Base-by-base conservation (phyloP, 2,113 vertebrate species). In the Nesogale talazaci region DNA sequence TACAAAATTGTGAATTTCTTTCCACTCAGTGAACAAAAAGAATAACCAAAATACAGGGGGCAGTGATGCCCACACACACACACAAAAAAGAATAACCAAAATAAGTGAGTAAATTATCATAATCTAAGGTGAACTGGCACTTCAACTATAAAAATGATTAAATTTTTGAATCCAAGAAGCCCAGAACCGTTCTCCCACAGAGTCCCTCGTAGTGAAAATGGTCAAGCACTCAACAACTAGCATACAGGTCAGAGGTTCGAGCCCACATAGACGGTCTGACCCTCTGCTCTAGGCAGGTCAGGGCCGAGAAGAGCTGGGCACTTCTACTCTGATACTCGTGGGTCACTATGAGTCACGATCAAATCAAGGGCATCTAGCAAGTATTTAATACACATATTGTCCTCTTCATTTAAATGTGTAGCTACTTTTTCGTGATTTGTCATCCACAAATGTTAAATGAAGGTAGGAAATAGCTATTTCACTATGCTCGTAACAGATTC, bases 41-140 rank as follows among this genome's bases (percentile, higher is more conserved):
- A 69, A 88, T 6, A 29, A 69, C 90, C 46, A 91, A 93, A 88
- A 87, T 42, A 25, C 19, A 86, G 56, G 4, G 42, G 65, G 91
- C n/a, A n/a, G n/a, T n/a, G n/a, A n/a, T n/a, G n/a, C n/a, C n/a
- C n/a, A n/a, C n/a, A n/a, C n/a, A n/a, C n/a, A n/a, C n/a, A n/a
- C n/a, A n/a, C n/a, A n/a, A 94, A 81, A 93, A 89, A 67, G 56
- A 69, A 88, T 6, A 29, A 69, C 90, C 46, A 91, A 93, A 88
- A 87, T 42, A 25, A 15, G 83, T 56, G 4, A 38, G 65, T 91
- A 69, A 85, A 89, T 34, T 72, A 91, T 36, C 65, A 89, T 63
- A 92, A 75, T 27, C 56, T n/a, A 93, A 90, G 46, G 36, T 90
- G 79, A 61, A n/a, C 40, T 77, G 34, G 88, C 3, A 78, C 83